Conservation (phyloP, 2,797 vertebrate species). For the Telmatherina bonti region DNA sequence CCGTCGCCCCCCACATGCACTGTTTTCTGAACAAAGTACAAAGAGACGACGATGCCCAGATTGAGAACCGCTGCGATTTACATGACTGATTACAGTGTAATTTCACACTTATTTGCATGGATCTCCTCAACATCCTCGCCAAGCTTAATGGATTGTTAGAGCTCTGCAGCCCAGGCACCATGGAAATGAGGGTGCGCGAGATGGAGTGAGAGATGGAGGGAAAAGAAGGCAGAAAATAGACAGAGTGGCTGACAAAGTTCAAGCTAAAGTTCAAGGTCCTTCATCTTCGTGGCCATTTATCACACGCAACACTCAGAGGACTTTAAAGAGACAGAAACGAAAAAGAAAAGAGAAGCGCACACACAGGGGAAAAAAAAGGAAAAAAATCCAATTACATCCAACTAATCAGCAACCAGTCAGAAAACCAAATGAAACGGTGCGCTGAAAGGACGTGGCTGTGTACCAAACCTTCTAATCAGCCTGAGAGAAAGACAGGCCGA, state of each 20-base stretch:
- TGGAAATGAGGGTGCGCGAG: constrained; percentile 60
- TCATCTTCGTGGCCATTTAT: constrained; percentile 58
- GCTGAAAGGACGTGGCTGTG: constrained; percentile 45
- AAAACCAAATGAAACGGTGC: constrained; percentile 60
- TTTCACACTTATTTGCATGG: constrained; percentile 81
- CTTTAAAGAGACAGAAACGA: constrained; percentile 44
- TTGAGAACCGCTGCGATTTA: constrained; percentile 67
- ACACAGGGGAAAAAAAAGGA: constrained; percentile 16
- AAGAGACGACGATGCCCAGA: constrained; percentile 55
- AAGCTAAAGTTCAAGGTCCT: constrained; percentile 74
- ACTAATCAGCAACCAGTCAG: constrained; percentile 68
- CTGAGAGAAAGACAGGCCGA: constrained; percentile 25
- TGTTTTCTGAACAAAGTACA: constrained; percentile 55
- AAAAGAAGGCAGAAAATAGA: constrained; percentile 28
- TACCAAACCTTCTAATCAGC: constrained; percentile 62
- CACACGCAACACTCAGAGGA: constrained; percentile 34
- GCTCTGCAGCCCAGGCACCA: constrained; percentile 34
- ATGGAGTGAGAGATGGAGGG: constrained; percentile 34
- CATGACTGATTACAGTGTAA: constrained; percentile 79
- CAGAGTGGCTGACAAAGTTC: constrained; percentile 65
- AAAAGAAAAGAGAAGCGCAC: constrained; percentile 26
- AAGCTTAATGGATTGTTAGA: constrained; percentile 69
- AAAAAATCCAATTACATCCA: constrained; percentile 70
- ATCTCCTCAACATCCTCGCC: constrained; percentile 60
- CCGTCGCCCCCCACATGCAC: constrained; percentile 36